Evolutionary conservation across 1,140 invertebrate species (phyloP).

Genomic region (Armadillidium nasatum): DNA sequence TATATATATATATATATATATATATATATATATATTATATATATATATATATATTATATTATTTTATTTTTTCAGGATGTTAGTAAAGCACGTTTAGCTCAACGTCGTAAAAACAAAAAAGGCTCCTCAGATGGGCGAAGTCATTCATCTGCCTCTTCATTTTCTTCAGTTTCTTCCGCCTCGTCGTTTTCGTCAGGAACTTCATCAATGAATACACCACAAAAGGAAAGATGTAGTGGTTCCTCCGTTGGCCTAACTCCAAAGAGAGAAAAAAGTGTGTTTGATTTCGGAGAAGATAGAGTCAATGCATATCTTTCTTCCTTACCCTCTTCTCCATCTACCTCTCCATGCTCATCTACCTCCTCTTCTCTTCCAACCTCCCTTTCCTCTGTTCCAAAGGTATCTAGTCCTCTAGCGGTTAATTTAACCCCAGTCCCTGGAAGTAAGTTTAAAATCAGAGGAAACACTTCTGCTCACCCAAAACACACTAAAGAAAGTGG

Average conservation of each 20-base stretch:
- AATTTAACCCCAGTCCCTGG: neutral
- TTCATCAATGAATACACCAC: neutral
- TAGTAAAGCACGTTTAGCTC: constrained; percentile 64
- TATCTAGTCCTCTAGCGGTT: neutral
- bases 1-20: no score
- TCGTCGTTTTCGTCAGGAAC: neutral
- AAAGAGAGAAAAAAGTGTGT: neutral
- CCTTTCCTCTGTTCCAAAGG: neutral
- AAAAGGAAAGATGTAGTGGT: neutral
- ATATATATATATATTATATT: no score
- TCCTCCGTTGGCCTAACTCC: neutral
- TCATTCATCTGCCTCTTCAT: constrained; percentile 41
- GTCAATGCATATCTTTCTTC: neutral
- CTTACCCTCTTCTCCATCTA: neutral
- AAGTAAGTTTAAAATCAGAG: neutral
- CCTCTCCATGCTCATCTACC: neutral
- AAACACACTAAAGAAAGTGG: no score
- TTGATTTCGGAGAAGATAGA: neutral
- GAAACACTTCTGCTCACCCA: neutral
- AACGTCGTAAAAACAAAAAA: constrained; percentile 63
- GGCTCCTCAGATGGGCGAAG: constrained; percentile 54
- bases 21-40: no score
- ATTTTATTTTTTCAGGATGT: constrained; percentile 57
- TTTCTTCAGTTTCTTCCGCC: neutral
- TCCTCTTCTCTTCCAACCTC: neutral